Base-by-base conservation (phyloP, 2,888 invertebrate genomes). In the Spisula subtruncata region DNA sequence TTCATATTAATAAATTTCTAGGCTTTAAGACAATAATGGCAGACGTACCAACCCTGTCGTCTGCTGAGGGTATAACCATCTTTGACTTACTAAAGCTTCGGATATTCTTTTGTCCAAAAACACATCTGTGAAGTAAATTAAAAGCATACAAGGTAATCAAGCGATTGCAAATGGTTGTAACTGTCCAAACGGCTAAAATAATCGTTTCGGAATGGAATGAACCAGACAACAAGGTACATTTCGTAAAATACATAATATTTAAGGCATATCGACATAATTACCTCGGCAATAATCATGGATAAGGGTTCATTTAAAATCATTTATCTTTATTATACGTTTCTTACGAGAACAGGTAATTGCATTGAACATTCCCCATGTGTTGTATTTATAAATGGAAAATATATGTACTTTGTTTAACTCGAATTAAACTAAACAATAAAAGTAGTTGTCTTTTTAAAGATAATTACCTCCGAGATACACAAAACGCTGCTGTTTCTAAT, bases 381-480 rank as follows among this genome's bases (percentile, higher is more conserved):
- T 83, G 25, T 66, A 51, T 32, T 60, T 51, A 25, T 29, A 75
- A 85, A 85, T 85, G 79, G 51, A 79, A 85, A 32, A 29, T 85
- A 51, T 85, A 54, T 79, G 85, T 51, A 85, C 79, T 85, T 85
- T 79, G 85, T 85, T 85, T 79, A 79, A 85, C 25, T 54, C 48
- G 79, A 35, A 85, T 85, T 71, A 85, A 84, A 85, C 32, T 35
- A 14, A 32, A 25, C 29, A 66, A 51, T 85, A 79, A 85, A 79
- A 51, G 32, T 46, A 71, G 16, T 56, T 56, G 60, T 81, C 29
- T 81, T 81, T 25, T 81, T 81, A 46, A 35, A 79, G 79, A 79
- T 79, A 79, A 79, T 79, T 46, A 79, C n/a, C 32, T 41, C 32
- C 32, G 79, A 29, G 79, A 29, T 25, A 46, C 79, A 79, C 35